phyloP scores from a whole-genome alignment of 1,140 invertebrate genomes.

The Drosophila elegans region DNA sequence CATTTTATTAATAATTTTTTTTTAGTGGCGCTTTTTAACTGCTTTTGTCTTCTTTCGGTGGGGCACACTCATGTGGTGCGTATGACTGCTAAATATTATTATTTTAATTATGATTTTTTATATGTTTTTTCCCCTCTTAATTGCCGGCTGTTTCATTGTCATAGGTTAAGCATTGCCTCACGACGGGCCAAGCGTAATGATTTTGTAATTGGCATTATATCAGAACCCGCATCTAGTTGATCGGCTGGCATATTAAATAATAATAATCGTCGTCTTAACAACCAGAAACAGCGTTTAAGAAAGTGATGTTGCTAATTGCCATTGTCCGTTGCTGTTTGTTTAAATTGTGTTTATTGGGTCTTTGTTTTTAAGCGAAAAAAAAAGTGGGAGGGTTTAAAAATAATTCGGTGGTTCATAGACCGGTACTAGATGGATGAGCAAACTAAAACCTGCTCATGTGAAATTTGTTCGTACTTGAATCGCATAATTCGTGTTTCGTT shows the following conservation, averaged over 20 bases:
- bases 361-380: neutral
- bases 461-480: constrained; percentile 53
- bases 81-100: constrained; percentile 62
- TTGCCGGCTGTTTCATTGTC: constrained; percentile 68
- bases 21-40: constrained; percentile 32
- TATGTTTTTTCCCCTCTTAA: constrained; percentile 45
- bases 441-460: neutral
- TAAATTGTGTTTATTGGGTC: constrained; percentile 34
- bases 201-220: constrained; percentile 57
- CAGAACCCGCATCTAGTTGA: constrained; percentile 29
- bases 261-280: neutral
- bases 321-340: neutral
- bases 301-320: constrained; percentile 35
- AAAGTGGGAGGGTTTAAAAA: neutral
- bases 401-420: constrained; percentile 13
- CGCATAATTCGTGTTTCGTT: constrained; percentile 45
- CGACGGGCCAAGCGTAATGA: constrained; percentile 40
- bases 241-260: constrained; percentile 8
- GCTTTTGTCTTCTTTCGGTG: constrained; percentile 38
- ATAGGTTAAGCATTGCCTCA: constrained; percentile 64
- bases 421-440: constrained; percentile 13
- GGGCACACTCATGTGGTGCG: constrained; percentile 25
- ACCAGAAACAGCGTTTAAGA: constrained; percentile 6
- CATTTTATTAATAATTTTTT: constrained; percentile 5
- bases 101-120: constrained; percentile 66